Evolutionary conservation across 2,113 vertebrate genomes (phyloP).

Genomic region (Neogale vison): DNA sequence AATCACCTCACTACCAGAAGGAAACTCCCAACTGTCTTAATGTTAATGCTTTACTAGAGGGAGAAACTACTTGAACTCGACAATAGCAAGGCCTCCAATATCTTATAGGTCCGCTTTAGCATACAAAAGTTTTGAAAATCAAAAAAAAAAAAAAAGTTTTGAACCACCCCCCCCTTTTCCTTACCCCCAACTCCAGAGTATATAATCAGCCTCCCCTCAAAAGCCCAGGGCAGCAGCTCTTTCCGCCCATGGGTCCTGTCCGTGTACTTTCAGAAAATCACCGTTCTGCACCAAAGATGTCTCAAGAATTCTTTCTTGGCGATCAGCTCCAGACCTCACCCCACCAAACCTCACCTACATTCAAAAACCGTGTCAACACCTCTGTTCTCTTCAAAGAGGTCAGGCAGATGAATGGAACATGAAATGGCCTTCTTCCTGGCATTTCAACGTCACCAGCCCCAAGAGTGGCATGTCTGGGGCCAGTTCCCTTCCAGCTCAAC

Average conservation of each 20-base stretch:
- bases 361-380: not conserved
- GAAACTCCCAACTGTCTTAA: not conserved
- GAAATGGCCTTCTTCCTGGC: not conserved
- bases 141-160: too few relatives aligned
- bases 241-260: not conserved
- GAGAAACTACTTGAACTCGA: not conserved
- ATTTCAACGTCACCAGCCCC: not conserved
- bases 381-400: not conserved
- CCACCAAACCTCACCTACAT: not conserved
- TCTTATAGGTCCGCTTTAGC: not conserved
- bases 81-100: not conserved
- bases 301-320: not conserved
- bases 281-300: not conserved
- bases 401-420: not conserved
- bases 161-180: not conserved
- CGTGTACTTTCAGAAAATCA: not conserved
- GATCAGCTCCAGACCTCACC: not conserved
- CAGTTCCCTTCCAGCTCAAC: not conserved
- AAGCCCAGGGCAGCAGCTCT: not conserved
- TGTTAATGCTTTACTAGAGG: not conserved
- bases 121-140: not conserved
- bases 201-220: not conserved
- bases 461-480: not conserved
- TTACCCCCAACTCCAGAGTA: not conserved
- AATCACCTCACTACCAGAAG: not conserved